Evolutionary conservation across 2,888 invertebrate genomes (phyloP).

Genomic region (Strigamia transsilvanica): DNA sequence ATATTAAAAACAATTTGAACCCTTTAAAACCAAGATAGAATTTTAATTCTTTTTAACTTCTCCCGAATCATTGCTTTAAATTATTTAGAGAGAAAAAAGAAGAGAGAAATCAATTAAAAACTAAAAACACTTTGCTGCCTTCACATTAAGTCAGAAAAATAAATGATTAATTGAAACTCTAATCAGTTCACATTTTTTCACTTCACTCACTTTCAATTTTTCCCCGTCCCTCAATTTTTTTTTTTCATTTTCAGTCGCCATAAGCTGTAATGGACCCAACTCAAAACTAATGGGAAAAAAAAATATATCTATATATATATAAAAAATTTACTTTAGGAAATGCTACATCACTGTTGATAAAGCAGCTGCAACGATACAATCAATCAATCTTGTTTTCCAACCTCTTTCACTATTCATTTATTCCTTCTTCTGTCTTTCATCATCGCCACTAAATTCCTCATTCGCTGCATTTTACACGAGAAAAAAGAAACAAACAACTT

Average conservation of each 20-base stretch:
- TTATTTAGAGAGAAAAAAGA: background rate
- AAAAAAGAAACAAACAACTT: background rate
- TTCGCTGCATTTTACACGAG: background rate
- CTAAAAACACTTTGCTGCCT: background rate
- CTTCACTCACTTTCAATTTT: conserved; percentile 40
- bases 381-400: background rate
- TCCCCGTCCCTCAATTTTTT: background rate
- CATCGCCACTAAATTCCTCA: background rate
- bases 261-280: background rate
- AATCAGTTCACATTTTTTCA: conserved; percentile 34
- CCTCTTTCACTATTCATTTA: background rate
- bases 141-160: background rate
- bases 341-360: background rate
- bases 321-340: no score
- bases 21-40: background rate
- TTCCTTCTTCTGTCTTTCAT: background rate
- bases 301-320: background rate
- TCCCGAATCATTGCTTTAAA: background rate
- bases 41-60: background rate
- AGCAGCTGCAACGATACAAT: background rate
- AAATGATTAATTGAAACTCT: conserved; percentile 47
- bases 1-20: background rate
- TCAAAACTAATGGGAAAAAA: background rate
- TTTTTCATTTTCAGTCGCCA: background rate
- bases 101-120: conserved; percentile 6